Evolutionary conservation across 1,140 invertebrate genomes (phyloP).

Genomic region (Zaprionus ghesquierei): DNA sequence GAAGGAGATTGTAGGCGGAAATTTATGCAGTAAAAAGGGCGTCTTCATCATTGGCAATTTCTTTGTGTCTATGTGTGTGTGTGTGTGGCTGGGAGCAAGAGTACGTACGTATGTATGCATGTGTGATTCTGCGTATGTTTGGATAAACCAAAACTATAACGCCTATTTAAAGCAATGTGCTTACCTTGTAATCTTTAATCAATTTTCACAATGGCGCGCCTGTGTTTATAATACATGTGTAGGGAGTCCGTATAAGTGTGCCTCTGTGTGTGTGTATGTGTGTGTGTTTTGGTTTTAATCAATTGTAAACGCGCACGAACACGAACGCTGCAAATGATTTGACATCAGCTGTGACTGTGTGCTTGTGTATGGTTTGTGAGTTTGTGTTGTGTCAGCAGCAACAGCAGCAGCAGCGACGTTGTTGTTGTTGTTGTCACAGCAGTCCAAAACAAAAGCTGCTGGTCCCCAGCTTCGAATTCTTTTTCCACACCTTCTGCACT

Average conservation of each 20-base stretch:
- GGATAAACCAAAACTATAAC: background rate
- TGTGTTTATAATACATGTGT: conserved; percentile 20
- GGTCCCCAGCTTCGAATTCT: conserved; percentile 41
- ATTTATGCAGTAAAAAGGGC: conserved; percentile 70
- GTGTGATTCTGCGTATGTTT: background rate
- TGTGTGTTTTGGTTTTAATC: conserved; percentile 77
- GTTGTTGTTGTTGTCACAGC: conserved; percentile 14
- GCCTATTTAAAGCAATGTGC: conserved; percentile 20
- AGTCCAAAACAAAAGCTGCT: conserved; percentile 54
- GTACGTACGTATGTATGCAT: conserved; percentile 1
- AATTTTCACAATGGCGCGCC: conserved; percentile 65
- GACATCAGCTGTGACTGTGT: conserved; percentile 68
- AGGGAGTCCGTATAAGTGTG: conserved; percentile 9
- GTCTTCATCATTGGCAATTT: conserved; percentile 49
- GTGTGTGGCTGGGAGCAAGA: background rate
- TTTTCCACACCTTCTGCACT: conserved; percentile 24
- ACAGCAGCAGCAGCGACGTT: conserved; percentile 46
- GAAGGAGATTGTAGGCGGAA: conserved; percentile 18
- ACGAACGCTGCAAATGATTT: conserved; percentile 71
- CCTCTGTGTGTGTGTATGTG: conserved; percentile 18
- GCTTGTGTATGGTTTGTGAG: conserved; percentile 47
- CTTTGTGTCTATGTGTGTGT: conserved; percentile 22
- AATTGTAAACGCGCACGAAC: conserved; percentile 73
- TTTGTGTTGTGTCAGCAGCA: conserved; percentile 45
- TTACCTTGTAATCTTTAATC: conserved; percentile 76